phyloP scores from a whole-genome alignment of 2,113 vertebrate genomes.

The Pseudorasbora parva region DNA sequence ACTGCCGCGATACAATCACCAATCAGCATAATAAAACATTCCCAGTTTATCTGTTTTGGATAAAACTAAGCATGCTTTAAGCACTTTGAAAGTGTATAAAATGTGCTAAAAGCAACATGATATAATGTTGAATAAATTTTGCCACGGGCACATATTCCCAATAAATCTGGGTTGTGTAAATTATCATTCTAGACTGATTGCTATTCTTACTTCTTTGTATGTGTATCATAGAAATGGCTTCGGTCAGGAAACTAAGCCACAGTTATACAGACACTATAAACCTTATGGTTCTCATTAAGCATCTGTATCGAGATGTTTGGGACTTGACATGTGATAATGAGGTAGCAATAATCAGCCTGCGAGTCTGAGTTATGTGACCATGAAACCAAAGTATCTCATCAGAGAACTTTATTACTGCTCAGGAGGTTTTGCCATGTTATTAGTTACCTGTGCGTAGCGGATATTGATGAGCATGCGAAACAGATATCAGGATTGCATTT shows the following conservation, averaged over 20 bases:
- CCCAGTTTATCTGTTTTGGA: not conserved
- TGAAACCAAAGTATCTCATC: not conserved
- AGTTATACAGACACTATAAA: constrained; percentile 25
- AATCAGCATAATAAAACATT: not conserved
- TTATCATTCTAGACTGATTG: not conserved
- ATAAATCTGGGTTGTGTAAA: not conserved
- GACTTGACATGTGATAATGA: constrained; percentile 11
- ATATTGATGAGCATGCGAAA: not conserved
- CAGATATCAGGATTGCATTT: not conserved
- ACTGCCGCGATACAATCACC: not conserved
- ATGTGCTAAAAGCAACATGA: not conserved
- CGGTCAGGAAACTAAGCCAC: not conserved
- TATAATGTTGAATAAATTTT: not conserved
- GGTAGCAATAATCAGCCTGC: constrained; percentile 20
- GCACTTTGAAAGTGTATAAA: not conserved
- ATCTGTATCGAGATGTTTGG: constrained; percentile 39
- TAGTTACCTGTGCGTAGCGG: not conserved
- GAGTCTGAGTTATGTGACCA: constrained; percentile 9
- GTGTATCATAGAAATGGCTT: not conserved
- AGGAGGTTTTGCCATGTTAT: not conserved
- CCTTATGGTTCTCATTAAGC: constrained; percentile 30
- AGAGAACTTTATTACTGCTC: not conserved
- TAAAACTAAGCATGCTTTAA: not conserved
- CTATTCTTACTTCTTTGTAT: not conserved
- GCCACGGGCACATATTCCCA: not conserved